These are phyloP conservation scores for Mormyrus lacerda DNA, from an alignment of 2,113 vertebrate species.

Conservation along the genomic window DNA sequence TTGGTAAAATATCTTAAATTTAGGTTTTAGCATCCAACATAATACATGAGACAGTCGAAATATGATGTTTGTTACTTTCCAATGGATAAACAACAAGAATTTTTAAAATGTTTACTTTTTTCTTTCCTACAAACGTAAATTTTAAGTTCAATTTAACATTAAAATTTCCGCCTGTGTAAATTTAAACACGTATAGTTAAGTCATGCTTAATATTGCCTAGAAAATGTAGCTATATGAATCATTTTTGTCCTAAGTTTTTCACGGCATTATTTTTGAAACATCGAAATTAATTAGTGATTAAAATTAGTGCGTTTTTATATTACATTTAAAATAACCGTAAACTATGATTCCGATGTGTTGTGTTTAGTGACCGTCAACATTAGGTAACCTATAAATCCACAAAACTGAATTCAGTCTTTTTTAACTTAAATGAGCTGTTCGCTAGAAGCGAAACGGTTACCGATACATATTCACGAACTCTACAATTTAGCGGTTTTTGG, in stretches of 20 bases:
- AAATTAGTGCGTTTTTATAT: background rate
- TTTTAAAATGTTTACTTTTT: background rate
- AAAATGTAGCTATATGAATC: background rate
- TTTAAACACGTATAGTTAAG: background rate
- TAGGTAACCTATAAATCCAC: background rate
- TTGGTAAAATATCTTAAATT: background rate
- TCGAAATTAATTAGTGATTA: background rate
- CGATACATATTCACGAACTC: background rate
- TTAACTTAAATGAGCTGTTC: background rate
- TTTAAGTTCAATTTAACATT: background rate
- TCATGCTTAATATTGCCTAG: background rate
- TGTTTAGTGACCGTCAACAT: background rate
- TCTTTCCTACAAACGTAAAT: background rate
- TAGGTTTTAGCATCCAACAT: background rate
- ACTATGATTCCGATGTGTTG: background rate
- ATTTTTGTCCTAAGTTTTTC: background rate
- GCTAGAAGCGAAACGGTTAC: background rate
- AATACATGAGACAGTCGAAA: background rate
- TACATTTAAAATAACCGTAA: background rate
- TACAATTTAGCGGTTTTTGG: conserved; percentile 5
- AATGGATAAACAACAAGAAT: background rate
- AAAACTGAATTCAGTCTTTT: background rate
- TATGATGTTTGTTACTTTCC: background rate
- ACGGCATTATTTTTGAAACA: background rate
- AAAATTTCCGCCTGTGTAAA: background rate